Evolutionary conservation across 2,888 invertebrate genomes (phyloP).

Genomic region (Nemapogon koenigi): DNA sequence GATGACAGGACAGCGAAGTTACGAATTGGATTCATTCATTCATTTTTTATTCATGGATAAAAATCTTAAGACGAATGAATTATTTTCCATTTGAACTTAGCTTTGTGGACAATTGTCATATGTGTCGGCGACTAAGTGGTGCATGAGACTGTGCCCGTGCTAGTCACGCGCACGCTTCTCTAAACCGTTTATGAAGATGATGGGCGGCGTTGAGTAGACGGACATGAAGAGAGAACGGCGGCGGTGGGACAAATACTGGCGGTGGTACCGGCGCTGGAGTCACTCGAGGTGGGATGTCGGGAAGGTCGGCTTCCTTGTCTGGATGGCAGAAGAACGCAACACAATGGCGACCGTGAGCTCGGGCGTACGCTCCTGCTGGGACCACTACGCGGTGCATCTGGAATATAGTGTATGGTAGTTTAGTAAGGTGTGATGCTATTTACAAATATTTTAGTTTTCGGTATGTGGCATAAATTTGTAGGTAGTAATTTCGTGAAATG

Average conservation of each 20-base stretch:
- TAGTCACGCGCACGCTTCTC: slow-evolving; percentile 72
- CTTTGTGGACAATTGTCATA: too few relatives aligned
- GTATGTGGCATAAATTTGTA: too few relatives aligned
- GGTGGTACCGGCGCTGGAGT: slow-evolving; percentile 41
- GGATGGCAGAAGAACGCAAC: slow-evolving; percentile 82
- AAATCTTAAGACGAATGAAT: too few relatives aligned
- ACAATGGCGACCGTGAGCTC: slow-evolving; percentile 73
- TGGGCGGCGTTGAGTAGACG: slow-evolving; percentile 75
- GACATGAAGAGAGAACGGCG: slow-evolving; percentile 48
- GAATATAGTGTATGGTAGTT: slow-evolving; percentile 13
- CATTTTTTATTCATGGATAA: too few relatives aligned
- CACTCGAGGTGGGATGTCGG: slow-evolving; percentile 51
- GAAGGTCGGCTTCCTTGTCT: slow-evolving; percentile 61
- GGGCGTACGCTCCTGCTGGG: slow-evolving; percentile 68
- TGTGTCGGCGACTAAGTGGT: too few relatives aligned
- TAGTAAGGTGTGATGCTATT: too few relatives aligned
- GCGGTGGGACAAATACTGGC: slow-evolving; percentile 42
- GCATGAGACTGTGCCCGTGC: too few relatives aligned
- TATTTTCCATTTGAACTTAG: too few relatives aligned
- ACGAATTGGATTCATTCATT: too few relatives aligned
- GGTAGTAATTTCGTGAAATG: too few relatives aligned
- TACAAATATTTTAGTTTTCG: too few relatives aligned
- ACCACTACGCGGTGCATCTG: slow-evolving; percentile 77
- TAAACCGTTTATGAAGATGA: slow-evolving; percentile 72
- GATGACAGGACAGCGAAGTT: too few relatives aligned